Evolutionary conservation across 2,113 vertebrate species (phyloP), one percentile per base, ranked within the genome.

Genomic region (Puffinus mauretanicus): DNA sequence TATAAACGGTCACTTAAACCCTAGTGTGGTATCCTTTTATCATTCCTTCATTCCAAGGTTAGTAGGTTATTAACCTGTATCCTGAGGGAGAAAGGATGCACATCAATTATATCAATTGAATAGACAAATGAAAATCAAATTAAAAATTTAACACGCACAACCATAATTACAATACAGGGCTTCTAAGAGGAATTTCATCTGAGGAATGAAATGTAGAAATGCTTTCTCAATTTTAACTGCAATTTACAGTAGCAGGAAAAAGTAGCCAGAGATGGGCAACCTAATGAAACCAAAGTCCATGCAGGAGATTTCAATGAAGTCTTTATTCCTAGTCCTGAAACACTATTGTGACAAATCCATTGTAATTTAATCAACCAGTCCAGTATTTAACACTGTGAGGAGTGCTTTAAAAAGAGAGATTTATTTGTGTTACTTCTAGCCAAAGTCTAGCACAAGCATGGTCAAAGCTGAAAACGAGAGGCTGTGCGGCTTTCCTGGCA

Each of bases 81-180:
- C 92, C 97, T 90, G 27, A 72, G 90, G 94, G 94, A 94, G 91
- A 90, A 86, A 80, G 84, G 94, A 66, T 95, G 89, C 90, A 76
- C 67, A 96, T 96, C 94, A 96, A 89, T 96, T 96, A 96, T 69
- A 97, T 88, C 94, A 96, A 94, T 78, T 82, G 94, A 96, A 97
- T 89, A 97, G 94, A 98, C 92, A 96, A 97, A 97, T 97, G 96
- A 98, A 97, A 97, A 87, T 91, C 82, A 93, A 94, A 97, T 98
- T 97, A 97, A 97, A 97, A 97, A 96, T 98, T 97, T 96, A 97
- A 97, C 78, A 95, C 4, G 3, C 88, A 49, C 87, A 77, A 76
- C 93, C 71, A 72, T 96, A 96, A 94, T 92, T 84, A 95, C 94
- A 96, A 93, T 75, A 67, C 95, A 82, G 82, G 40, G 75, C 65